A percentile compares a stretch with the other conserved stretches of the same genome.
Evolutionary conservation across 1,140 invertebrate species (phyloP).

Genomic region (Lucilia cuprina): DNA sequence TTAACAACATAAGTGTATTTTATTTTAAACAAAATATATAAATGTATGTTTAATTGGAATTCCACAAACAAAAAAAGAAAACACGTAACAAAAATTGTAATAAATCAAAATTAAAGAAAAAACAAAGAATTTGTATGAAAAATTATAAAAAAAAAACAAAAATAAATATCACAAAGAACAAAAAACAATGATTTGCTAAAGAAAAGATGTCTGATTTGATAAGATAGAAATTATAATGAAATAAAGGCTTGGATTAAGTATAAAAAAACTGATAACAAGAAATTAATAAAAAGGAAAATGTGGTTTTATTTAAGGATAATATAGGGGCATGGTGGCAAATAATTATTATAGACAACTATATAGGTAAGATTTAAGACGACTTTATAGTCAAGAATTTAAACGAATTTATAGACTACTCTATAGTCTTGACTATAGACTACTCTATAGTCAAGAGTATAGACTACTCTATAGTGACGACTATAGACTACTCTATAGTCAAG

Average conservation of each 20-base stretch:
- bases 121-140: neutral
- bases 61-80: neutral
- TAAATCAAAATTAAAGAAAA: neutral
- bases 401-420: no score
- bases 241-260: conserved; percentile 10
- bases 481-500: no score
- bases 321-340: no score
- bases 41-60: conserved; percentile 3
- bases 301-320: neutral
- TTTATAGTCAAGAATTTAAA: no score
- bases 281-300: neutral
- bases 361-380: no score
- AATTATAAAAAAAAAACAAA: neutral
- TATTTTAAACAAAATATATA: neutral
- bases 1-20: neutral
- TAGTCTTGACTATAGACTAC: no score
- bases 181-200: neutral
- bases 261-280: neutral
- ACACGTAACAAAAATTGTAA: neutral
- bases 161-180: neutral
- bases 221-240: neutral
- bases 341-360: no score
- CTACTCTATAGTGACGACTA: no score
- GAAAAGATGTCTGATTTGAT: neutral
- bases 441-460: no score